Evolutionary conservation across 1,140 invertebrate species (phyloP).

Genomic region (Vollenhovia emeryi): DNA sequence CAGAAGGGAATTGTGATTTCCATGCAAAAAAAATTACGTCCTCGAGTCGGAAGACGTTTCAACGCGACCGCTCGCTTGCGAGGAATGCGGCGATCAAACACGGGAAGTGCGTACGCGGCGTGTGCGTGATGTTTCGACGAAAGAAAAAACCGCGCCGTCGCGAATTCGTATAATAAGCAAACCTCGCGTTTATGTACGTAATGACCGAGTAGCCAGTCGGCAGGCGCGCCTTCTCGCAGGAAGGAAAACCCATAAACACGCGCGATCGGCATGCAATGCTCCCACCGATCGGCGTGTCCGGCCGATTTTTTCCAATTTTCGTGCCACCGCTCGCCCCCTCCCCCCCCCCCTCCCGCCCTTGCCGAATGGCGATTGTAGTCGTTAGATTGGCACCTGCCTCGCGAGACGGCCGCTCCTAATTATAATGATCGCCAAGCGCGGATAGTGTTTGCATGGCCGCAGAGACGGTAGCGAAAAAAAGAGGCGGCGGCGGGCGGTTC

Average conservation of each 20-base stretch:
- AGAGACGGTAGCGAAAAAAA: constrained; percentile 7
- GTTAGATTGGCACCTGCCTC: constrained; percentile 41
- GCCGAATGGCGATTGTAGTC: constrained; percentile 22
- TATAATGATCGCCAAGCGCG: constrained; percentile 34
- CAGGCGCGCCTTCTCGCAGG: constrained; percentile 24
- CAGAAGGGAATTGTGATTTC: not conserved
- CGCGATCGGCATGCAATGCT: constrained; percentile 1
- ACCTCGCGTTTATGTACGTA: constrained; percentile 27
- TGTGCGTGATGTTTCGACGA: constrained; percentile 41
- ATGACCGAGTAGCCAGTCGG: constrained; percentile 17
- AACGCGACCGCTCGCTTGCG: not conserved
- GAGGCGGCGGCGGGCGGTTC: constrained; percentile 12
- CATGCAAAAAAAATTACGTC: constrained; percentile 18
- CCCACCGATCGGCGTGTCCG: constrained; percentile 13
- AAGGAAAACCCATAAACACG: constrained; percentile 34
- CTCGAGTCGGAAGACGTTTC: constrained; percentile 34
- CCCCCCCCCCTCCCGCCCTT: not conserved
- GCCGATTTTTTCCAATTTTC: constrained; percentile 40
- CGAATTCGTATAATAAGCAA: constrained; percentile 47
- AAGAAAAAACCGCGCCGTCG: not conserved
- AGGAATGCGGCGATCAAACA: constrained; percentile 58
- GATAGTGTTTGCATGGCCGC: constrained; percentile 23
- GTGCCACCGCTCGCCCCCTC: not conserved
- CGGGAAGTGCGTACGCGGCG: constrained; percentile 51
- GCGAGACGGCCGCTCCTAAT: constrained; percentile 35